Percentiles rank a stretch among this genome's conserved stretches.
Conservation (phyloP, 53 echinoderm and acorn worm genomes). For the Holothuria leucospilota region DNA sequence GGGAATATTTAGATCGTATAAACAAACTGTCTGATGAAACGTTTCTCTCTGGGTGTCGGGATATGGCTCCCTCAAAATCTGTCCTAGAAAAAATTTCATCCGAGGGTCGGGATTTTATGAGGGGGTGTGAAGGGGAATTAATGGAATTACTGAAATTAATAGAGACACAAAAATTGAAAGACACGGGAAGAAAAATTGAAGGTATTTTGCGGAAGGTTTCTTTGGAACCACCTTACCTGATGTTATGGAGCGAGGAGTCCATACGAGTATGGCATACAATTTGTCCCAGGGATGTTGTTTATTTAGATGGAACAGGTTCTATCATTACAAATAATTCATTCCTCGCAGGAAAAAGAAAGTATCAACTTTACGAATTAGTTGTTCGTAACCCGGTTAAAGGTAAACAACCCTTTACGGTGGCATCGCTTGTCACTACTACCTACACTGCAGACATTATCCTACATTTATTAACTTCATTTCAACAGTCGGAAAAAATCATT, state of each 20-base stretch:
- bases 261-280: conserved; percentile 12
- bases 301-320: conserved; percentile 27
- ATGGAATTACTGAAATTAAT: not conserved
- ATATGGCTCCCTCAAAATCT: not conserved
- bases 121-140: not conserved
- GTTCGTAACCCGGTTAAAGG: conserved; percentile 2
- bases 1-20: conserved; percentile 1
- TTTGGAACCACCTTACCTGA: not conserved
- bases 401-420: conserved; percentile 17
- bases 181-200: too few species aligned
- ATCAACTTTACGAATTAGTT: conserved; percentile 18
- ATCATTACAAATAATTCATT: not conserved
- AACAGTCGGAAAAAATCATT: not conserved
- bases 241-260: conserved; percentile 21
- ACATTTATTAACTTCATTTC: conserved; percentile 11
- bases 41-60: conserved; percentile 4
- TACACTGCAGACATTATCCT: conserved; percentile 2
- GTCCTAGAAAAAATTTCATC: conserved; percentile 18
- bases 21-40: not conserved
- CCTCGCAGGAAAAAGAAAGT: conserved; percentile 2
- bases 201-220: not conserved
- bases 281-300: conserved; percentile 23
- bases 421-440: not conserved
- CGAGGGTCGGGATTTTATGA: not conserved
- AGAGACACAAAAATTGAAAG: too few species aligned